A percentile compares a stretch with the other conserved stretches of the same genome.
Conservation (phyloP, 2,888 invertebrate genomes). For the Limnephilus auricula region DNA sequence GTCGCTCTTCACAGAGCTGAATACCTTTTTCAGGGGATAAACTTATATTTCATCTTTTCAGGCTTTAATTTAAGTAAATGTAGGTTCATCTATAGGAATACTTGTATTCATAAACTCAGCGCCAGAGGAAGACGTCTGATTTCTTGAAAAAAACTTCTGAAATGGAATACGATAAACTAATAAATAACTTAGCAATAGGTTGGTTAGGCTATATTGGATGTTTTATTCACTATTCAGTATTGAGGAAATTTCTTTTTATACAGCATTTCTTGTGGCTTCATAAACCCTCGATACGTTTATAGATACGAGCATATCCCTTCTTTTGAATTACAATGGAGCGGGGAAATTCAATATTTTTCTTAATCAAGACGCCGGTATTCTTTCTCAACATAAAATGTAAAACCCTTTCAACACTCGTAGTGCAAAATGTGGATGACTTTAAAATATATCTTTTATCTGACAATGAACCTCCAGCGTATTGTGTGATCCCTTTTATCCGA, state of each 20-base stretch:
- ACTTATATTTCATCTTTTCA: neutral
- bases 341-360: neutral
- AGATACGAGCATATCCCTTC: neutral
- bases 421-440: neutral
- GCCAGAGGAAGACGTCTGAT: neutral
- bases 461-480: neutral
- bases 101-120: neutral
- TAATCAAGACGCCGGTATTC: neutral
- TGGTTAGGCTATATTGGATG: neutral
- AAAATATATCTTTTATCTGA: conserved; percentile 1
- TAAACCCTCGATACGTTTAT: neutral
- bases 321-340: neutral
- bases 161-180: neutral
- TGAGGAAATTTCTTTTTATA: neutral
- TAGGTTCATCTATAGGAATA: neutral
- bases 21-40: neutral
- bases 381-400: neutral
- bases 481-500: conserved; percentile 24
- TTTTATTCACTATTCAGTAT: neutral
- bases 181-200: neutral
- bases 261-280: neutral
- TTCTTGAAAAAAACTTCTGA: neutral
- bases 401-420: neutral
- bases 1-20: neutral
- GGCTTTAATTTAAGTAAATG: neutral